Conservation (phyloP, 2,113 vertebrate genomes). For the Elephas maximus region DNA sequence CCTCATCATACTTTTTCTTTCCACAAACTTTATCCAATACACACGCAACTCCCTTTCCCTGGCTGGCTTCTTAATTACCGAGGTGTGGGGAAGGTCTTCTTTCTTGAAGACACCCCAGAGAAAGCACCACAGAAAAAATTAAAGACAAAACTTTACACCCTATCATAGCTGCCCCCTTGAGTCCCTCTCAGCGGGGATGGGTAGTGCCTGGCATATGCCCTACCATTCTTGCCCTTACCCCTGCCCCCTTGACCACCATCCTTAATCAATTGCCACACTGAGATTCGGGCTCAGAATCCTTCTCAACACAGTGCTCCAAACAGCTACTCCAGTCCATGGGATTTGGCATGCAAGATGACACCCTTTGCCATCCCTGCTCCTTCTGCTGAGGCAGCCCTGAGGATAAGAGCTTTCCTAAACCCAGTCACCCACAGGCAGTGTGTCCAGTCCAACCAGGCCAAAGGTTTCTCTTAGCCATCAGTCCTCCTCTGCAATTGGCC, state of each 20-base stretch:
- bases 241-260: fast-evolving
- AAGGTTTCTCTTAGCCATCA: background rate
- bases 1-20: background rate
- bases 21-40: background rate
- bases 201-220: fast-evolving
- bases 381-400: background rate
- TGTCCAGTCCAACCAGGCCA: background rate
- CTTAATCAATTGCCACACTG: background rate
- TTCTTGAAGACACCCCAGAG: background rate
- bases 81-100: background rate
- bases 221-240: fast-evolving
- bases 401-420: background rate
- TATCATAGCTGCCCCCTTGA: too few species aligned
- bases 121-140: background rate
- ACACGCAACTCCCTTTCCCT: background rate
- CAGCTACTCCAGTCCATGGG: fast-evolving
- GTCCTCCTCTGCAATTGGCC: too few species aligned
- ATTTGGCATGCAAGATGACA: fast-evolving
- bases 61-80: background rate
- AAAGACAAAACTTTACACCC: background rate
- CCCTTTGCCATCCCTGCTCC: background rate
- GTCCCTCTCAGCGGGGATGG: too few species aligned
- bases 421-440: fast-evolving
- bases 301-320: fast-evolving
- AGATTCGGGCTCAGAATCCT: background rate